Evolutionary conservation across 1,140 invertebrate species (phyloP).

Genomic region (Odontomachus brunneus): DNA sequence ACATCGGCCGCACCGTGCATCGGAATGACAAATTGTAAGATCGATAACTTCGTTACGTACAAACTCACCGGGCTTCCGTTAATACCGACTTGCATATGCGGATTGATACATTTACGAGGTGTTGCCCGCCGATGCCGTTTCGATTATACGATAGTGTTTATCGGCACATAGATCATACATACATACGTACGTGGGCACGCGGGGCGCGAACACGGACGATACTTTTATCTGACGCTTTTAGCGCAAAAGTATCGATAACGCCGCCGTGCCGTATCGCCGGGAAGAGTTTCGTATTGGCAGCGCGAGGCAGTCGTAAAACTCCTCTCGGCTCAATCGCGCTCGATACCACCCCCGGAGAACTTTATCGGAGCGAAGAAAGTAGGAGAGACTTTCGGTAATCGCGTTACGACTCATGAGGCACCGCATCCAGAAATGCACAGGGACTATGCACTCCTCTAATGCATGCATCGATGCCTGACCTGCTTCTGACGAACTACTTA

Average conservation of each 20-base stretch:
- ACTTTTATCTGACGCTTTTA: conserved; percentile 33
- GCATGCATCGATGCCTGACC: conserved; percentile 59
- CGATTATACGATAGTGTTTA: conserved; percentile 46
- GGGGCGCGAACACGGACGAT: not conserved
- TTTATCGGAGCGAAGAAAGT: not conserved
- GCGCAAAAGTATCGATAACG: conserved; percentile 23
- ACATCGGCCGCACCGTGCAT: not conserved
- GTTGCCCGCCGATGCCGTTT: conserved; percentile 8
- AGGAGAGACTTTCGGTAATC: conserved; percentile 47
- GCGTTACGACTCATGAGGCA: conserved; percentile 16
- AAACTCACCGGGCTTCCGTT: conserved; percentile 9
- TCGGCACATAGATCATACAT: conserved; percentile 2
- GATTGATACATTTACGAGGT: conserved; percentile 32
- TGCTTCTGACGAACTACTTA: conserved; percentile 68
- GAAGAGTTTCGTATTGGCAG: conserved; percentile 11
- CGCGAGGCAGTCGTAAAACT: conserved; percentile 20
- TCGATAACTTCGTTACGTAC: conserved; percentile 13
- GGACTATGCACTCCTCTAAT: not conserved
- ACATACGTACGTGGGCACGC: not conserved
- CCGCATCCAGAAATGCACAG: conserved; percentile 27
- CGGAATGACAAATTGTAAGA: conserved; percentile 33
- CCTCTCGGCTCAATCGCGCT: conserved; percentile 1
- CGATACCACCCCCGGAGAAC: conserved; percentile 2
- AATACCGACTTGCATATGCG: conserved; percentile 9
- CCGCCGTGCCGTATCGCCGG: not conserved